Evolutionary conservation across 2,888 invertebrate species (phyloP).

Genomic region (Troides aeacus): DNA sequence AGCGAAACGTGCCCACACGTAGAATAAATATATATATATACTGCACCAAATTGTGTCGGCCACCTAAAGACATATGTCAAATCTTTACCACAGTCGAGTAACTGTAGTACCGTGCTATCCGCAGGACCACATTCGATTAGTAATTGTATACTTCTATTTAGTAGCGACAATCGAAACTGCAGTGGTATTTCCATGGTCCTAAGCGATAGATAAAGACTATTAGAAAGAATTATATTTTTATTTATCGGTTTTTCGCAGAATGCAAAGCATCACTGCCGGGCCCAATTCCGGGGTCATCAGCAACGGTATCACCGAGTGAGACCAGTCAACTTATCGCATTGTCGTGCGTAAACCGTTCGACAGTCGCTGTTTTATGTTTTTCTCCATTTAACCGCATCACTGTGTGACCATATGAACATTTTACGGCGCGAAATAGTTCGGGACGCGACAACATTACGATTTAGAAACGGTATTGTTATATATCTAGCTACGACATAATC

Average conservation of each 20-base stretch:
- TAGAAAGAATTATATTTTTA: no score
- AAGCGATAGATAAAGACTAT: no score
- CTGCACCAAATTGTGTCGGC: no score
- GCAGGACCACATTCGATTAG: no score
- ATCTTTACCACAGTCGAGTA: no score
- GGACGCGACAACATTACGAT: slow-evolving; percentile 47
- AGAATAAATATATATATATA: no score
- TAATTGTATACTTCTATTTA: no score
- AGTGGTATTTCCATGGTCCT: no score
- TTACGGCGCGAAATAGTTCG: slow-evolving; percentile 69
- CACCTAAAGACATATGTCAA: no score
- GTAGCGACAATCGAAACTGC: no score
- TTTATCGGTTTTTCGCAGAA: slow-evolving; percentile 40
- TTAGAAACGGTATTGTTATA: slow-evolving; percentile 34
- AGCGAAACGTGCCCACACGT: no score
- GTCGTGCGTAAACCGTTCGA: slow-evolving; percentile 1
- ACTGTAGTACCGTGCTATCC: no score
- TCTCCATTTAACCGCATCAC: slow-evolving; percentile 57
- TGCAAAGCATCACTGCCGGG: slow-evolving; percentile 44
- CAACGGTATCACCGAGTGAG: slow-evolving; percentile 64
- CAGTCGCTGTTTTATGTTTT: slow-evolving; percentile 31
- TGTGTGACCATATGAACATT: slow-evolving; percentile 60
- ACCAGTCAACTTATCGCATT: slow-evolving; percentile 13
- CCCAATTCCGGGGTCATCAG: slow-evolving; percentile 50
- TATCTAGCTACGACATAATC: slow-evolving; percentile 71